A percentile compares a stretch with the other conserved stretches of the same genome.
Evolutionary conservation across 2,888 invertebrate genomes (phyloP).

Genomic region (Latrodectus elegans): DNA sequence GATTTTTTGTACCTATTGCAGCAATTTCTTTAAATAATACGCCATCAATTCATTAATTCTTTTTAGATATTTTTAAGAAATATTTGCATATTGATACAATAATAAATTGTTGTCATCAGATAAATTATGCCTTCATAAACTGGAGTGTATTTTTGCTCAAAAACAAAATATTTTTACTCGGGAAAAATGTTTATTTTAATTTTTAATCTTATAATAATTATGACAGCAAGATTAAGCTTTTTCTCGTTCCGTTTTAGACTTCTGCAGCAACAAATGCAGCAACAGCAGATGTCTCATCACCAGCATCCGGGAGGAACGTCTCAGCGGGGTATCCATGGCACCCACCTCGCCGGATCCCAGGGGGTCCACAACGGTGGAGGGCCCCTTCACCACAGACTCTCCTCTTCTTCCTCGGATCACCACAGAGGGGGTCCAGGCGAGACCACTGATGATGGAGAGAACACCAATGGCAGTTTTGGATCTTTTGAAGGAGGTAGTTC

Average conservation of each 20-base stretch:
- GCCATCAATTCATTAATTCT: too few relatives aligned
- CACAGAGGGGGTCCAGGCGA: conserved; percentile 58
- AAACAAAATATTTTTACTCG: too few relatives aligned
- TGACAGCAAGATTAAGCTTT: too few relatives aligned
- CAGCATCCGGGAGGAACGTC: conserved; percentile 22
- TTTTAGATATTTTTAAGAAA: too few relatives aligned
- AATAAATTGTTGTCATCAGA: too few relatives aligned
- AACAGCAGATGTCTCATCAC: conserved; percentile 68
- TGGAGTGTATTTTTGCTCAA: too few relatives aligned
- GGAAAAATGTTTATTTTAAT: too few relatives aligned
- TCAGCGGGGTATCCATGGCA: conserved; percentile 19
- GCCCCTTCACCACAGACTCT: conserved; percentile 53
- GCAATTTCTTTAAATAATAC: too few relatives aligned
- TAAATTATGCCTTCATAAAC: too few relatives aligned
- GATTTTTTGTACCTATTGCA: too few relatives aligned
- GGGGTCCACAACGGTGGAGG: conserved; percentile 28
- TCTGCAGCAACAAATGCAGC: conserved; percentile 71
- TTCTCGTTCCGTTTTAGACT: conserved; percentile 30
- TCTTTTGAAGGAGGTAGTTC: conserved; percentile 50
- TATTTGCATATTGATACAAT: too few relatives aligned
- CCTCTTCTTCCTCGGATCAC: conserved; percentile 55
- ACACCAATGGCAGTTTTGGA: conserved; percentile 67
- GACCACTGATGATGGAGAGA: conserved; percentile 68
- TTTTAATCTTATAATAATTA: too few relatives aligned
- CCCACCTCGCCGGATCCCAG: conserved; percentile 23